Evolutionary conservation across 2,113 vertebrate genomes (phyloP).

Genomic region (Pantherophis guttatus): DNA sequence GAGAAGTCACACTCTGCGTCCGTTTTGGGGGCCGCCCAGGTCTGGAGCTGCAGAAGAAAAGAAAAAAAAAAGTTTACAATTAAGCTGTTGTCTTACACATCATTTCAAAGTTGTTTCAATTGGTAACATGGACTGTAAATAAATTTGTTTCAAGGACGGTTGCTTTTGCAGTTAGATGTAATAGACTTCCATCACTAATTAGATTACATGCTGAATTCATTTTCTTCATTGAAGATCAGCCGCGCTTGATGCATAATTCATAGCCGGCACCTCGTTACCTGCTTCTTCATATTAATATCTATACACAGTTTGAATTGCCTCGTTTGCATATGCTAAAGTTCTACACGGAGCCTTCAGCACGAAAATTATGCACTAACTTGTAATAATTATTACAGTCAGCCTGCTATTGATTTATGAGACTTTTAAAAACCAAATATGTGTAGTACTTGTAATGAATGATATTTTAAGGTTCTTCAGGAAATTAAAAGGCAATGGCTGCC

Average conservation of each 20-base stretch:
- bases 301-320: slow-evolving; percentile 99
- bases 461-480: slow-evolving; percentile 99
- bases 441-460: slow-evolving; percentile 99
- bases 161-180: slow-evolving; percentile 99
- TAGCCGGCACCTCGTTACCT: slow-evolving; percentile 99
- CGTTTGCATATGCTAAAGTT: slow-evolving; percentile 99
- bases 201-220: slow-evolving; percentile 99
- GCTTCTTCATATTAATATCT: slow-evolving; percentile 99
- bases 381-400: slow-evolving; percentile 99
- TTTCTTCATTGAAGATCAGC: slow-evolving; percentile 99
- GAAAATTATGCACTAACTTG: slow-evolving; percentile 99
- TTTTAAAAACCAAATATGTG: slow-evolving; percentile 99
- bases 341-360: slow-evolving; percentile 93
- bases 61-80: slow-evolving; percentile 82
- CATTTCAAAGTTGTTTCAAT: slow-evolving; percentile 91
- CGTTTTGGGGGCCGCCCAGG: slow-evolving; percentile 97
- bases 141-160: slow-evolving; percentile 99
- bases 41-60: slow-evolving; percentile 88
- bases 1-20: slow-evolving; percentile 95
- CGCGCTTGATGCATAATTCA: slow-evolving; percentile 99
- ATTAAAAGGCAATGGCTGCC: slow-evolving; percentile 99
- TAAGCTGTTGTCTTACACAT: slow-evolving; percentile 88
- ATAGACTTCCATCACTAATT: slow-evolving; percentile 99
- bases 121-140: slow-evolving; percentile 99
- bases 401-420: slow-evolving; percentile 99